Conservation (phyloP, 1,140 invertebrate genomes). For the Drosophila triauraria region DNA sequence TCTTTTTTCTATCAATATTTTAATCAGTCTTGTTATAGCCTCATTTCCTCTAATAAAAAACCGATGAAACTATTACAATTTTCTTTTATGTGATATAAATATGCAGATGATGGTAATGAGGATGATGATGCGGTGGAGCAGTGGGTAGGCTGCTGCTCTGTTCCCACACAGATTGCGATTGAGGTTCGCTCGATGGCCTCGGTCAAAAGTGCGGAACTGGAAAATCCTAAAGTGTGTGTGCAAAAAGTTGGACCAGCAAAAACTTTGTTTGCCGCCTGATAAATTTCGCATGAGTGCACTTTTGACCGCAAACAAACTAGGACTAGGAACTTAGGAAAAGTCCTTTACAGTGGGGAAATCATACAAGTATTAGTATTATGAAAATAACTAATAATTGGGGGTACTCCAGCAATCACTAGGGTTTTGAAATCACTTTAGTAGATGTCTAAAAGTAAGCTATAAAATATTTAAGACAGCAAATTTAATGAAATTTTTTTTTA, state of each 20-base stretch:
- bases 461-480: no score
- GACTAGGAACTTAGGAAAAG: slow-evolving; percentile 43
- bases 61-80: not conserved
- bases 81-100: slow-evolving; percentile 3
- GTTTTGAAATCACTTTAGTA: no score
- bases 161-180: slow-evolving; percentile 24
- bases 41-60: not conserved
- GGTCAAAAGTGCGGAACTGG: slow-evolving; percentile 23
- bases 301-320: slow-evolving; percentile 79
- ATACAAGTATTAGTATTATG: not conserved
- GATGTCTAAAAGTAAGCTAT: no score
- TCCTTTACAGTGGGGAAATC: slow-evolving; percentile 23
- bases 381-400: no score
- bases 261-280: slow-evolving; percentile 61
- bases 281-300: slow-evolving; percentile 80
- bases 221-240: slow-evolving; percentile 53
- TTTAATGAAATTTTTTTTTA: no score
- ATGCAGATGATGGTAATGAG: slow-evolving; percentile 7
- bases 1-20: no score
- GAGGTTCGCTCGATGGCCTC: slow-evolving; percentile 17
- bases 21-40: not conserved
- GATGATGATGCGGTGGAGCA: not conserved
- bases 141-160: not conserved
- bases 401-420: no score
- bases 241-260: slow-evolving; percentile 85